phyloP scores from a whole-genome alignment of 2,888 invertebrate species.

The Chaitophorus viminalis region DNA sequence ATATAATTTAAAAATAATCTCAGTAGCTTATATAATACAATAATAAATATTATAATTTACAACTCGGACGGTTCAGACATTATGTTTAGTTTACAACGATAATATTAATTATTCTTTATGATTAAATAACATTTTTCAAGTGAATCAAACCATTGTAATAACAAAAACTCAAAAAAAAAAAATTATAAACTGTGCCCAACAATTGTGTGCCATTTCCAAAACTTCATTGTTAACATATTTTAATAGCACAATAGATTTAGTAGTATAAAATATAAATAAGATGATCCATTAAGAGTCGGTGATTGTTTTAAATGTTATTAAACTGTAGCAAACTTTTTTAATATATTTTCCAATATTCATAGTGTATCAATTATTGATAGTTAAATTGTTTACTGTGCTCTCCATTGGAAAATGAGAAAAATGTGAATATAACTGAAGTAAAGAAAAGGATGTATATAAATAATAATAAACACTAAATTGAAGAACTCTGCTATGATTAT shows the following conservation, averaged over 20 bases:
- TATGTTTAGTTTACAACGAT: slow-evolving; percentile 36
- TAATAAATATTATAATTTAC: background rate
- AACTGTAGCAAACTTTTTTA: background rate
- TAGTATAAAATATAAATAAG: slow-evolving; percentile 6
- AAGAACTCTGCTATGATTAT: no score
- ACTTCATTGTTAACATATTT: slow-evolving; percentile 1
- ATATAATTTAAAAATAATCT: no score
- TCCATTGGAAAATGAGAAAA: no score
- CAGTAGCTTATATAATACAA: background rate
- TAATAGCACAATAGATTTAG: slow-evolving; percentile 22
- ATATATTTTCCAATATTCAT: background rate
- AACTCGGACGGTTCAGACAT: slow-evolving; percentile 33
- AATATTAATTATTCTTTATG: slow-evolving; percentile 30
- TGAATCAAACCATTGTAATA: slow-evolving; percentile 30
- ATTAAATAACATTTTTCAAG: background rate
- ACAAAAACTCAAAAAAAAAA: background rate
- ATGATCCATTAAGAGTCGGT: slow-evolving; percentile 8
- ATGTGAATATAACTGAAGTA: no score
- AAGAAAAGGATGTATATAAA: no score
- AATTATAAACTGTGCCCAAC: background rate
- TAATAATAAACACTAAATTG: no score
- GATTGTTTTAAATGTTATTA: background rate
- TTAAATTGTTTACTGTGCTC: no score
- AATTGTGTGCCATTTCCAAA: slow-evolving; percentile 10
- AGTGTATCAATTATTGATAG: no score